Evolutionary conservation across 2,797 vertebrate species (phyloP).

Genomic region (Cossypha dichroa): DNA sequence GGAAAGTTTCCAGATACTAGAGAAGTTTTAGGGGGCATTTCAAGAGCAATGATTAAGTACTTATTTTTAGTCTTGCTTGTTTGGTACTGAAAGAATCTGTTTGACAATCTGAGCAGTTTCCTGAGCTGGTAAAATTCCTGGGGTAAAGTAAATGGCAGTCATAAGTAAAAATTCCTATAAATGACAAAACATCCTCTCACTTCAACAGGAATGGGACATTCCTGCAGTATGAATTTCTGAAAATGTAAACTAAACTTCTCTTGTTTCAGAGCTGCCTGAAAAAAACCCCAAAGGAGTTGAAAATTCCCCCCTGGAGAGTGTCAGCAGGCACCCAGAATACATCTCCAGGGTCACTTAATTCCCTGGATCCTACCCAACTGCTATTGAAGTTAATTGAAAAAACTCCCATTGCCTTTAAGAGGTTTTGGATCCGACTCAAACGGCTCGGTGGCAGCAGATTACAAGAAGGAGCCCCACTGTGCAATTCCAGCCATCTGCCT

Average conservation of each 20-base stretch:
- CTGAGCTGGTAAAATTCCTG: neutral
- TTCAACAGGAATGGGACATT: neutral
- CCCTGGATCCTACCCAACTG: slow-evolving; percentile 1
- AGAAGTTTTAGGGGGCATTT: neutral
- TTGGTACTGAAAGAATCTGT: neutral
- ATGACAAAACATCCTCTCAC: neutral
- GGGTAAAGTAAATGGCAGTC: neutral
- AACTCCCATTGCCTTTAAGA: slow-evolving; percentile 1
- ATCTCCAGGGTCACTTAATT: neutral
- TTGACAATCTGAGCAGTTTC: neutral
- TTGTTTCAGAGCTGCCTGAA: neutral
- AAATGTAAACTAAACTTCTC: neutral
- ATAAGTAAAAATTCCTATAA: neutral
- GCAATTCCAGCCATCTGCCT: slow-evolving; percentile 32
- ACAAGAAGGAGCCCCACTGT: slow-evolving; percentile 14
- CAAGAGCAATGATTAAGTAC: neutral
- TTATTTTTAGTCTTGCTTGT: neutral
- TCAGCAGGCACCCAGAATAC: neutral
- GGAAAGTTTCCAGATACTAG: neutral
- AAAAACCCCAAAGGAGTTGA: neutral
- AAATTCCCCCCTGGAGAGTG: neutral
- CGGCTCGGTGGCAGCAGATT: neutral
- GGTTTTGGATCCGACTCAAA: slow-evolving; percentile 33
- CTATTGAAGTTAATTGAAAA: slow-evolving; percentile 45
- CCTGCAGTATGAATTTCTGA: neutral